Evolutionary conservation across 2,797 vertebrate genomes (phyloP).

Genomic region (Discoglossus pictus): DNA sequence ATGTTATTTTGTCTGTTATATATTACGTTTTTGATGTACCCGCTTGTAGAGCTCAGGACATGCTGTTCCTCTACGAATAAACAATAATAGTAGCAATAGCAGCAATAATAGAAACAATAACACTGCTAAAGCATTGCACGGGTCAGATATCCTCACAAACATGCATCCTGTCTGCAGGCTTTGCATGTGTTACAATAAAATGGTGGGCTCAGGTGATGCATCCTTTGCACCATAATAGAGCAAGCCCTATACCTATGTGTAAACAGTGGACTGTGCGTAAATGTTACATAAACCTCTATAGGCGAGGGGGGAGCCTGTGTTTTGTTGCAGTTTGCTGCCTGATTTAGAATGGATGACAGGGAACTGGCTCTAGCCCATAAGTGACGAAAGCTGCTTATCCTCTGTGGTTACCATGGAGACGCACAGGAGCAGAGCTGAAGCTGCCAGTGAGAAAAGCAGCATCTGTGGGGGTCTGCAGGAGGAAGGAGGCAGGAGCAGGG

Average conservation of each 20-base stretch:
- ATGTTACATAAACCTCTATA: slow-evolving; percentile 57
- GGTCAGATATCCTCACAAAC: too few relatives aligned
- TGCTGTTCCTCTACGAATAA: too few relatives aligned
- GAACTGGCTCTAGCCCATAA: slow-evolving; percentile 76
- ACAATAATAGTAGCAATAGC: too few relatives aligned
- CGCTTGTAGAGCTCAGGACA: too few relatives aligned
- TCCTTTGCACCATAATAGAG: background rate
- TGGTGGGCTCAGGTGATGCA: slow-evolving; percentile 11
- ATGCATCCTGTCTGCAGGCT: too few relatives aligned
- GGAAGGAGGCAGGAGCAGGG: slow-evolving; percentile 61
- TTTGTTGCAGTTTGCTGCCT: slow-evolving; percentile 50
- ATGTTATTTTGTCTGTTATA: too few relatives aligned
- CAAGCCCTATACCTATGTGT: slow-evolving; percentile 15
- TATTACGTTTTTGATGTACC: too few relatives aligned
- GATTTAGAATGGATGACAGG: slow-evolving; percentile 62
- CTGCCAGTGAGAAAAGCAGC: slow-evolving; percentile 68
- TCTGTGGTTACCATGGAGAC: slow-evolving; percentile 75
- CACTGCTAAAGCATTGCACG: too few relatives aligned
- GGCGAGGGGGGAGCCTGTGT: slow-evolving; percentile 52
- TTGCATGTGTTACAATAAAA: slow-evolving; percentile 12
- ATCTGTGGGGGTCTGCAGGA: slow-evolving; percentile 61
- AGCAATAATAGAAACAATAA: too few relatives aligned
- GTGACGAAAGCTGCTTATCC: slow-evolving; percentile 88
- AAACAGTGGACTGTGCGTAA: slow-evolving; percentile 7
- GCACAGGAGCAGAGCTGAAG: slow-evolving; percentile 65